Evolutionary conservation across 1,140 invertebrate species (phyloP), one percentile per base, ranked within the genome.

Genomic region (Formica exsecta): DNA sequence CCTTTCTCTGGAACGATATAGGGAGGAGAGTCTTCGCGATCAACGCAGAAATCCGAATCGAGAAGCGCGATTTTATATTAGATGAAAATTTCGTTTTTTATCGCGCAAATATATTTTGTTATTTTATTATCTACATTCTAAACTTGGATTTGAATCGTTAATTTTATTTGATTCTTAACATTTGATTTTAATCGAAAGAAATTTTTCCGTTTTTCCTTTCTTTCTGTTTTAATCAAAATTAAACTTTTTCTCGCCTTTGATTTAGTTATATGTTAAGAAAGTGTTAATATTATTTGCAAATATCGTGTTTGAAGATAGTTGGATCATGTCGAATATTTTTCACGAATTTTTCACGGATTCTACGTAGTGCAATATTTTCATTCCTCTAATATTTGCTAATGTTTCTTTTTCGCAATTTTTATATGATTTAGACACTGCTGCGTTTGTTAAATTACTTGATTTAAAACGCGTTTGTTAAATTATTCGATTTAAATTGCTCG

Each of bases 331-430:
- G 68, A 51, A 19, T 48, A 2, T 16, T 19, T 9, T 73, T 73
- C 70, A 22, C 36, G 59, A 32, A 48, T 29, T 66, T 59, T 66
- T 54, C 29, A 73, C 19, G 54, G n/a, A 85, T 87, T 77, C 61
- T 66, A 32, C 41, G n/a, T 41, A 76, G 86, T 88, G 87, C 86
- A 79, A 87, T 86, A 87, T 65, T 61, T 62, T 75, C 61, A 66
- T 79, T 38, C 70, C 19, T 74, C 7, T 36, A 29, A 13, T 88
- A 86, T 54, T 68, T 36, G 44, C 38, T 13, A 57, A 80, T 68
- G 7, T n/a, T 25, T 71, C 1, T 16, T 57, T 71, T 59, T 25
- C 19, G 36, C 11, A 13, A 61, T 81, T 73, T 73, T 41, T 38
- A 44, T 16, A 16, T 73, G 11, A 54, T 36, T 22, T 22, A 13